Evolutionary conservation across 1,140 invertebrate species (phyloP).

Genomic region (Venustaconcha ellipsiformis): DNA sequence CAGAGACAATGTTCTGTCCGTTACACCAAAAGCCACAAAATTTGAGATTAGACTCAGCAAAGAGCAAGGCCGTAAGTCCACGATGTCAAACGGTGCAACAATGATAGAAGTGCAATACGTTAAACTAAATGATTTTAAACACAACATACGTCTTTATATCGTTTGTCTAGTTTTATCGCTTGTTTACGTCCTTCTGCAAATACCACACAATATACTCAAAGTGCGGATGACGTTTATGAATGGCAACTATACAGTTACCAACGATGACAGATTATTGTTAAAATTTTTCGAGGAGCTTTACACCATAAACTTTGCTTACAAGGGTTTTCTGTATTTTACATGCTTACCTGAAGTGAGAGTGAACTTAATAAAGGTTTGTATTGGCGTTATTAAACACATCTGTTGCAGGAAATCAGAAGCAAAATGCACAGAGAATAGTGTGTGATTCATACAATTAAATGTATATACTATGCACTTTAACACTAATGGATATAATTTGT

Average conservation of each 20-base stretch:
- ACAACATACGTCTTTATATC: constrained; percentile 27
- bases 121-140: constrained; percentile 20
- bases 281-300: constrained; percentile 29
- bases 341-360: constrained; percentile 23
- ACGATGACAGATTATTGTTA: constrained; percentile 7
- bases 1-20: constrained; percentile 19
- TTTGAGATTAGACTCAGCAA: constrained; percentile 20
- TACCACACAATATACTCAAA: constrained; percentile 40
- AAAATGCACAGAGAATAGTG: too few species aligned
- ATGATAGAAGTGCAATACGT: constrained; percentile 11
- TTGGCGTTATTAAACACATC: not conserved
- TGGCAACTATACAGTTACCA: constrained; percentile 11
- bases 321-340: constrained; percentile 23
- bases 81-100: constrained; percentile 16
- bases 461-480: too few species aligned
- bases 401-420: too few species aligned
- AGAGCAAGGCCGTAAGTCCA: constrained; percentile 7
- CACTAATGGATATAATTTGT: too few species aligned
- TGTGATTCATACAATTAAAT: too few species aligned
- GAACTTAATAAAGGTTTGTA: constrained; percentile 6
- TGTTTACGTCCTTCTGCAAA: constrained; percentile 31
- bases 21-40: constrained; percentile 13
- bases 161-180: constrained; percentile 20
- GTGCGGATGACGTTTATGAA: constrained; percentile 27
- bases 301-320: constrained; percentile 29